Evolutionary conservation across 2,888 invertebrate genomes (phyloP), one percentile per base, ranked within the genome.

Genomic region (Drosophila mulleri): DNA sequence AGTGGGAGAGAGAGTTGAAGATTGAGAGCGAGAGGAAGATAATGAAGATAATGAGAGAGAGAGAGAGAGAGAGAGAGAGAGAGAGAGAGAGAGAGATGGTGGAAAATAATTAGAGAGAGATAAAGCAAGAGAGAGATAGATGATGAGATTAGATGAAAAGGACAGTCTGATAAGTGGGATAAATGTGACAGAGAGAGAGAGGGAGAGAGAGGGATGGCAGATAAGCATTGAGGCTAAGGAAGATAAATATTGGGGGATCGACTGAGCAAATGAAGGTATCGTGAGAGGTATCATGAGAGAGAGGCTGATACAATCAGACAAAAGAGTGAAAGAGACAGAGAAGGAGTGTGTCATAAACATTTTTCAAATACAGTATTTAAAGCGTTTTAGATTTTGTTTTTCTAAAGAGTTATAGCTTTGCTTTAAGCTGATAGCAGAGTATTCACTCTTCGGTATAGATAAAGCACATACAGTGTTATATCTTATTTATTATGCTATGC

Each of bases 401-500:
- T 29, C 29, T 29, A 26, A 4, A 26, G 26, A 26, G 26, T 26
- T 26, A 26, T 23, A 23, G 20, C 7, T 26, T 6, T 26, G 26
- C 4, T 3, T 26, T 29, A 2, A 8, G 29, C 29, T 7, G 1
- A 12, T 8, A n/a, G 45, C 14, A 45, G 79, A 48, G 78, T 41
- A 81, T 78, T 18, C 2, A 16, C 39, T n/a, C 32, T 44, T 47
- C 47, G 11, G 11, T 56, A 8, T 59, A 3, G 23, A 5, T 9
- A 0, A 16, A 11, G 11, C 11, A 7, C 16, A 39, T 37, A 4
- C 18, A 39, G 47, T 41, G 16, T 41, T 32, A 44, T 26, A 45
- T 63, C 45, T 52, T 67, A 82, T 75, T 83, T 67, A 67, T 73
- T 71, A 47, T 73, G 50, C 41, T 39, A 45, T 56, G 53, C 48